phyloP scores from a whole-genome alignment of 2,113 vertebrate species.

The Motacilla tschutschensis region DNA sequence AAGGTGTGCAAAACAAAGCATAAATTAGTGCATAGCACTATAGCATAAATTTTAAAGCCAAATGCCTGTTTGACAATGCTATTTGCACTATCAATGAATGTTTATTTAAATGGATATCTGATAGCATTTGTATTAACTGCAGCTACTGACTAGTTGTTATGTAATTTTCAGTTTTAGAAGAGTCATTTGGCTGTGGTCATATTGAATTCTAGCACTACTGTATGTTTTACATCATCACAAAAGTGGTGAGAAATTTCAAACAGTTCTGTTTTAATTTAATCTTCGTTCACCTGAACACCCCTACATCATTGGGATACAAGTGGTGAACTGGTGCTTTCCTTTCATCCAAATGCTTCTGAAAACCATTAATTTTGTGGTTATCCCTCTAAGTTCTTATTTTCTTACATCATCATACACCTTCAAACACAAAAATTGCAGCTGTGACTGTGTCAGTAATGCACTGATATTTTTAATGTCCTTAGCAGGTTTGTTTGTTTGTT shows the following conservation, averaged over 20 bases:
- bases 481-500: neutral
- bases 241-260: neutral
- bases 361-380: neutral
- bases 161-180: neutral
- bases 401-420: neutral
- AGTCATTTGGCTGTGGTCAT: neutral
- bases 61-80: neutral
- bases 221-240: neutral
- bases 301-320: neutral
- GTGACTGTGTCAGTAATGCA: neutral
- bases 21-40: neutral
- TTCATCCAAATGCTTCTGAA: neutral
- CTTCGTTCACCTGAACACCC: neutral
- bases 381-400: neutral
- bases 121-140: neutral
- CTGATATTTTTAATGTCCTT: neutral
- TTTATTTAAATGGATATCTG: neutral
- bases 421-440: neutral
- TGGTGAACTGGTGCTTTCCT: neutral
- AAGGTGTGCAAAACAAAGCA: neutral
- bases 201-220: neutral
- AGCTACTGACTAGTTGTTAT: neutral
- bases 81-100: neutral
- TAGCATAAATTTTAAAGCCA: neutral
- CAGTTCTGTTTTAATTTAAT: neutral